phyloP scores from a whole-genome alignment of 2,888 invertebrate species.

The Malthinus flaveolus region DNA sequence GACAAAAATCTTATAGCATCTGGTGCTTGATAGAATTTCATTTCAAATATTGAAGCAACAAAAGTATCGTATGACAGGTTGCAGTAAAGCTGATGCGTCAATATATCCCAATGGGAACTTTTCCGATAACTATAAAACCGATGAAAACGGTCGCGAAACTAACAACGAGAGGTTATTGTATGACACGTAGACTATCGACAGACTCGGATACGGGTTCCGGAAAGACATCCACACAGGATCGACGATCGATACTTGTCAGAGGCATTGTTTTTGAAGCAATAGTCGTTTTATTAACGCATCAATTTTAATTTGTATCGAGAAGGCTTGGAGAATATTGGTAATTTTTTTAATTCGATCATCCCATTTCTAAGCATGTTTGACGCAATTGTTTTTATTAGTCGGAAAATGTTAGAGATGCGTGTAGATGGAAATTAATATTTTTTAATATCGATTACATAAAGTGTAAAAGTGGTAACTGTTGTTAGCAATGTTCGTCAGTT shows the following conservation, averaged over 20 bases:
- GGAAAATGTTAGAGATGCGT: too few species aligned
- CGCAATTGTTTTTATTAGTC: too few species aligned
- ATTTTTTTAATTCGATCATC: too few species aligned
- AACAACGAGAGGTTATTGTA: constrained; percentile 26
- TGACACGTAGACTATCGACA: constrained; percentile 14
- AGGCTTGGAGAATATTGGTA: too few species aligned
- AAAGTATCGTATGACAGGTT: constrained; percentile 21
- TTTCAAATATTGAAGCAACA: constrained; percentile 27
- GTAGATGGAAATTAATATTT: constrained; percentile 1
- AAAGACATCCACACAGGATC: constrained; percentile 9
- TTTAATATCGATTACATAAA: constrained; percentile 3
- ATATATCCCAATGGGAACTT: constrained; percentile 24
- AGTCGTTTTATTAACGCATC: too few species aligned
- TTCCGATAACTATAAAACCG: constrained; percentile 21
- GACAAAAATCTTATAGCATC: constrained; percentile 21
- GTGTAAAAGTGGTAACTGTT: constrained; percentile 17
- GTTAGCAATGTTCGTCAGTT: constrained; percentile 18
- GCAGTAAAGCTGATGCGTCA: constrained; percentile 28
- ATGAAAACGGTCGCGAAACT: constrained; percentile 27
- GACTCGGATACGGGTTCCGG: constrained; percentile 11
- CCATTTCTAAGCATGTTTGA: too few species aligned
- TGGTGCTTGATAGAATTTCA: constrained; percentile 24
- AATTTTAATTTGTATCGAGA: too few species aligned
- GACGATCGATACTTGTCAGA: constrained; percentile 16
- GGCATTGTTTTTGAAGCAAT: too few species aligned